Evolutionary conservation across 1,140 invertebrate genomes (phyloP), one percentile per base, ranked within the genome.

Genomic region (Lepidurus apus): DNA sequence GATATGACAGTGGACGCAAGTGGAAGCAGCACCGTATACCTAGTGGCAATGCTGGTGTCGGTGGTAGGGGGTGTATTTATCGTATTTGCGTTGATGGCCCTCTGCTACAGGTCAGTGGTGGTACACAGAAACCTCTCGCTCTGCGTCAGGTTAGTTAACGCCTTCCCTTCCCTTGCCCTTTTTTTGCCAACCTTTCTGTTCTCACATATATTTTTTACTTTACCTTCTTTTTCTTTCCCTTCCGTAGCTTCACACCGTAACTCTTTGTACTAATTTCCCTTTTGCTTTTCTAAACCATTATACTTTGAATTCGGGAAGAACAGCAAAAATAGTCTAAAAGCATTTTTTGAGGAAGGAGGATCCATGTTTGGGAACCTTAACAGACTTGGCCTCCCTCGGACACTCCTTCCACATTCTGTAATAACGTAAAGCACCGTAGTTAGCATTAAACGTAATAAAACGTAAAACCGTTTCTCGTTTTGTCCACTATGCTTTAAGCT

Each of bases 31-130:
- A 95, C 94, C 88, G 92, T 95, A 88, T 94, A 94, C 91, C 91
- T 98, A 90, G 95, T 98, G 87, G 93, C 93, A 89, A 94, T 95
- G 88, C 92, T 98, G 89, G 96, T 97, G 90, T 96, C 95, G 87
- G 95, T 97, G 89, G 95, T 98, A 90, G 95, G 95, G 89, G 94
- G 94, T 89, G 95, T 98, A 89, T 97, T 98, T 91, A 91, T 98
- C 89, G 91, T 96, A 89, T 96, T 98, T 92, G 94, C 95, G 88
- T 91, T 96, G 89, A 94, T 97, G 91, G 95, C 96, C 89, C 93
- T 97, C 89, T 98, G 96, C 92, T 98, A 98, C 93, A 96, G 96
- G 93, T 95, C 93, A 94, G 93, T 95, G 90, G 93, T 95, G 93
- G 93, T 95, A 91, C 93, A 95, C 93, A 94, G 93, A 93, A 95